Evolutionary conservation across 2,797 vertebrate species (phyloP).

Genomic region (Notoglanidium macrostoma): DNA sequence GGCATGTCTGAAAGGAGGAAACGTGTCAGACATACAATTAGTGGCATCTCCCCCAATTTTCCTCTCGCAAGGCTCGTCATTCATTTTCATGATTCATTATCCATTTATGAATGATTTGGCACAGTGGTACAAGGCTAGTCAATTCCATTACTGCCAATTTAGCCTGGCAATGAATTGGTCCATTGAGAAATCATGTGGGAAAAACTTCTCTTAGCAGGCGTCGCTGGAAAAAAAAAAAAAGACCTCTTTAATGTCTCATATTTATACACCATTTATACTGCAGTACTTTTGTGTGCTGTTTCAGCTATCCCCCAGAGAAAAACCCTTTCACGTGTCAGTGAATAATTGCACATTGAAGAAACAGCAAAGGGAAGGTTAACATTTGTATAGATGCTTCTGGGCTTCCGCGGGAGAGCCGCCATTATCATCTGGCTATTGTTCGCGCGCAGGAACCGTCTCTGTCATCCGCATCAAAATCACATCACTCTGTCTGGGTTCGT

Average conservation of each 20-base stretch:
- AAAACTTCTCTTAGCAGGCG: constrained; percentile 38
- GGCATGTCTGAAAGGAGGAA: not conserved
- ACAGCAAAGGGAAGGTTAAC: constrained; percentile 42
- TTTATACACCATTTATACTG: not conserved
- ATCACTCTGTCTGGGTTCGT: constrained; percentile 66
- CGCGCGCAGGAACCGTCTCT: not conserved
- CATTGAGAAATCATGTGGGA: constrained; percentile 52
- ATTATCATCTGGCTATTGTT: constrained; percentile 18
- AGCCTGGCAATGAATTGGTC: constrained; percentile 46
- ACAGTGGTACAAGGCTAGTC: constrained; percentile 49
- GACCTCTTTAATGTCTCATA: not conserved
- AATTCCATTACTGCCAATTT: constrained; percentile 55
- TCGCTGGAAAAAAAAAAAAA: not conserved
- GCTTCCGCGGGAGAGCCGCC: not conserved
- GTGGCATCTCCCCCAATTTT: constrained; percentile 22
- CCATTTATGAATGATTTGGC: constrained; percentile 57
- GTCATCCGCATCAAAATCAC: constrained; percentile 22
- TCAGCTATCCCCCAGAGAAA: constrained; percentile 31
- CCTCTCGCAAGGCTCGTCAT: constrained; percentile 44
- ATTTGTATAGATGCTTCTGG: constrained; percentile 25
- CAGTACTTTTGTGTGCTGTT: constrained; percentile 15
- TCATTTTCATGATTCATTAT: constrained; percentile 58
- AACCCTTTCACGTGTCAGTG: constrained; percentile 27
- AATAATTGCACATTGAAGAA: constrained; percentile 48
- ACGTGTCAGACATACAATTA: constrained; percentile 45